Conservation (phyloP, 1,140 invertebrate genomes). For the Drosophila fuyamai region DNA sequence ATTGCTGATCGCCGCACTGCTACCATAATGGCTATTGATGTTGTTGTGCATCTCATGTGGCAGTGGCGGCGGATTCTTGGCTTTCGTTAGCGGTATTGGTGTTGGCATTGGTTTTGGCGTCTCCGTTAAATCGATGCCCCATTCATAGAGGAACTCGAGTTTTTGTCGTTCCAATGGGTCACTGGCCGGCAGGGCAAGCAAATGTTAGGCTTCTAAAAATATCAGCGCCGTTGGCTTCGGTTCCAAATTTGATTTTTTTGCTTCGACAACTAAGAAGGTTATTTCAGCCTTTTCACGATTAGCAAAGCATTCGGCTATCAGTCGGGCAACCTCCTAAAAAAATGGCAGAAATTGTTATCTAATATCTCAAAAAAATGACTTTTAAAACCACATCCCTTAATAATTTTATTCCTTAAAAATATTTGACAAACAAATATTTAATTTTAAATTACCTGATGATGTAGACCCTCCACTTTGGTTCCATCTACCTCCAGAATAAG, state of each 20-base stretch:
- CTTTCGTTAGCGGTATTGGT: conserved; percentile 84
- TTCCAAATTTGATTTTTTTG: conserved; percentile 95
- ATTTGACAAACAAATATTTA: too few relatives aligned
- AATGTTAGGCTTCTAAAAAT: conserved; percentile 95
- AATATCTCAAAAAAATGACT: conserved; percentile 10
- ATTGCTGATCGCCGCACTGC: conserved; percentile 69
- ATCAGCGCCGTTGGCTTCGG: conserved; percentile 94
- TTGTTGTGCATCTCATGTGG: conserved; percentile 69
- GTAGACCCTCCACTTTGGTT: conserved; percentile 92
- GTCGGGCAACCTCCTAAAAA: conserved; percentile 91
- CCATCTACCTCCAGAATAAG: conserved; percentile 97
- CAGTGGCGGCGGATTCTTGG: conserved; percentile 84
- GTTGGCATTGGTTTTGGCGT: conserved; percentile 85
- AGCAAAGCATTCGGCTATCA: conserved; percentile 95
- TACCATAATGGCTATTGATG: conserved; percentile 55
- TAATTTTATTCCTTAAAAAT: too few relatives aligned
- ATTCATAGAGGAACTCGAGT: conserved; percentile 86
- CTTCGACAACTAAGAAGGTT: conserved; percentile 95
- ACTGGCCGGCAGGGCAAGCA: conserved; percentile 91
- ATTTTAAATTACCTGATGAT: conserved; percentile 85
- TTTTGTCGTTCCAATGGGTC: conserved; percentile 87
- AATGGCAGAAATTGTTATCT: not conserved
- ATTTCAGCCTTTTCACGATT: conserved; percentile 93
- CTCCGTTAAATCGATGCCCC: conserved; percentile 87
- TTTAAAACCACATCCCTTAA: not conserved